Percentiles rank a stretch among this genome's conserved stretches.
phyloP scores from a whole-genome alignment of 1,140 invertebrate species.

The Ostrea denselamellosa region DNA sequence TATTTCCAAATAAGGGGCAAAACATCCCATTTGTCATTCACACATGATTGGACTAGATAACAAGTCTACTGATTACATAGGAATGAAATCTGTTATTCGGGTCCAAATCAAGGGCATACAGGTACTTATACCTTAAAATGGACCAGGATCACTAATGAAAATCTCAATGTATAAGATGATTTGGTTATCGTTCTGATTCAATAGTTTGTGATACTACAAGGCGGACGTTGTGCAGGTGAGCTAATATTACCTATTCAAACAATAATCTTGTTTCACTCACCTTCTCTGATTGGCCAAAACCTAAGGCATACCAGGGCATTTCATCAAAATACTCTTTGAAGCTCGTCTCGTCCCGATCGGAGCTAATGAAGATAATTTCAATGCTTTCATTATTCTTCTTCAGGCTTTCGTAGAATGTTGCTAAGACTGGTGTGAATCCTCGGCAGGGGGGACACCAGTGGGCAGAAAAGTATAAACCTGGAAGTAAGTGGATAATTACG shows the following conservation, averaged over 20 bases:
- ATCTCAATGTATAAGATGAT: too few relatives aligned
- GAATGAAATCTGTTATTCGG: too few relatives aligned
- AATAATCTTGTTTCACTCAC: slow-evolving; percentile 48
- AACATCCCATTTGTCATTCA: too few relatives aligned
- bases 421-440: slow-evolving; percentile 79
- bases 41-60: too few relatives aligned
- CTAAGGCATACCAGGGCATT: slow-evolving; percentile 87
- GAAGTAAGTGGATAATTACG: slow-evolving; percentile 1
- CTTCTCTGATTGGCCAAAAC: slow-evolving; percentile 80
- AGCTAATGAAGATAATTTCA: slow-evolving; percentile 90
- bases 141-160: not conserved
- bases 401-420: slow-evolving; percentile 80
- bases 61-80: too few relatives aligned
- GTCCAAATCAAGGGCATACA: too few relatives aligned
- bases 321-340: slow-evolving; percentile 83
- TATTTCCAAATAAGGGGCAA: too few relatives aligned
- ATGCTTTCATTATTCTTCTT: slow-evolving; percentile 84
- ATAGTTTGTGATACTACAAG: not conserved
- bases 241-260: not conserved
- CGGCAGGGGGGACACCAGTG: slow-evolving; percentile 82
- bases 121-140: not conserved
- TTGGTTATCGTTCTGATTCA: not conserved
- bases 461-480: slow-evolving; percentile 81
- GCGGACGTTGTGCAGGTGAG: not conserved
- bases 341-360: slow-evolving; percentile 86